A percentile compares a stretch with the other conserved stretches of the same genome.
Conservation (phyloP, 2,113 vertebrate genomes). For the Apteryx owenii region DNA sequence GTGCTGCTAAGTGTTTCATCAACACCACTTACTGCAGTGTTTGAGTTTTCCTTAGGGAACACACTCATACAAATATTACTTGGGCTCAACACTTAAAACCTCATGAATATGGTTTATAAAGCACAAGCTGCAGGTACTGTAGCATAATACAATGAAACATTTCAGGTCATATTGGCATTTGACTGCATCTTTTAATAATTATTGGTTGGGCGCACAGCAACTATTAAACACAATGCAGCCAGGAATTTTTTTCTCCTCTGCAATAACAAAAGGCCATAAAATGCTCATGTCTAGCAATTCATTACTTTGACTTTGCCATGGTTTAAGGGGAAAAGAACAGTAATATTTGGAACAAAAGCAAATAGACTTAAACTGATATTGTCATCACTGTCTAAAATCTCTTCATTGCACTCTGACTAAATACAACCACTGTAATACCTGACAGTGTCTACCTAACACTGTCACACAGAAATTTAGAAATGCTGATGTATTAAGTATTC, state of each 20-base stretch:
- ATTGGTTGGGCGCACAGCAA: conserved; percentile 1
- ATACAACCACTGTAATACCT: neutral
- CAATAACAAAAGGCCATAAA: conserved; percentile 36
- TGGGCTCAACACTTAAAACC: neutral
- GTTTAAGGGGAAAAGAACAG: neutral
- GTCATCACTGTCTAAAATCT: neutral
- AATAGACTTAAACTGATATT: neutral
- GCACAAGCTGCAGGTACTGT: neutral
- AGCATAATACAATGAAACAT: neutral
- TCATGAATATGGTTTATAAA: neutral
- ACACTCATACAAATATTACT: neutral
- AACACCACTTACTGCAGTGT: neutral
- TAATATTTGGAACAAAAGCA: neutral
- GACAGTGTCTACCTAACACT: neutral
- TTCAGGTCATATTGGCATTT: conserved; percentile 10
- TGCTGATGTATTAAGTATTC: neutral
- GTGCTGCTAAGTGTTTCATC: neutral
- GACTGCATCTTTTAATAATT: conserved; percentile 41
- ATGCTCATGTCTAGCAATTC: neutral
- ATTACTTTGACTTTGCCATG: conserved; percentile 36
- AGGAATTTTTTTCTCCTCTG: neutral
- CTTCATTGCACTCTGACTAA: neutral
- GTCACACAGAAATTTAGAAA: neutral
- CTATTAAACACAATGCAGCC: neutral
- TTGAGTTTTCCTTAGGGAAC: neutral